phyloP scores from a whole-genome alignment of 2,797 vertebrate genomes.

The Coccyzus lansbergi region DNA sequence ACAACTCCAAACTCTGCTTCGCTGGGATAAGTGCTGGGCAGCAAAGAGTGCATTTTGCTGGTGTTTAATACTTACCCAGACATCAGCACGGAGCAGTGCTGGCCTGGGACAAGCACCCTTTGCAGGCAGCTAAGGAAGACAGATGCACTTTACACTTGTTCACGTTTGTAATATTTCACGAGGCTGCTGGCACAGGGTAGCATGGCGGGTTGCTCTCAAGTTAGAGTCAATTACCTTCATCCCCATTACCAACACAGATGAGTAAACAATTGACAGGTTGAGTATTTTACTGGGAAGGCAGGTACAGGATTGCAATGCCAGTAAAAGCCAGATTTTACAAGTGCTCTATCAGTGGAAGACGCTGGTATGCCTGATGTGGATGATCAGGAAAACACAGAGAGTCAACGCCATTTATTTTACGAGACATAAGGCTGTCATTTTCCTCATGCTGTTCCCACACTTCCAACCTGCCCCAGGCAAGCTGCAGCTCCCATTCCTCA shows the following conservation, averaged over 20 bases:
- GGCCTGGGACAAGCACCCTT: background rate
- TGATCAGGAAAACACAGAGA: background rate
- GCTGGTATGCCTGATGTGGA: background rate
- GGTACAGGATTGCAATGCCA: background rate
- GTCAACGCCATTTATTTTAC: background rate
- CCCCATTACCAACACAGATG: background rate
- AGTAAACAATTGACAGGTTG: background rate
- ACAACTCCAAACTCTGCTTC: background rate
- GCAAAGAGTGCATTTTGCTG: background rate
- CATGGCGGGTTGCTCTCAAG: background rate
- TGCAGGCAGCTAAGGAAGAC: background rate
- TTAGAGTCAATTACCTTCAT: background rate
- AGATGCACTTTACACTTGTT: background rate
- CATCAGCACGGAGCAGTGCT: accelerated
- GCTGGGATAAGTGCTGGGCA: background rate
- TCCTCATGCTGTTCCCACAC: background rate
- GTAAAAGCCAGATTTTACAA: background rate
- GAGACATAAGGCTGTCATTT: background rate
- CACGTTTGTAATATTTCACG: background rate
- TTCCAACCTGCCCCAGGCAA: background rate
- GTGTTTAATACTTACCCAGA: background rate
- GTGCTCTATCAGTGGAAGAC: background rate
- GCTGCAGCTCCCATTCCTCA: background rate
- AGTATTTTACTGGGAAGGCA: background rate
- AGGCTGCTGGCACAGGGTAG: background rate